A percentile compares a stretch with the other conserved stretches of the same genome.
phyloP scores from a whole-genome alignment of 2,113 vertebrate genomes.

The Bothrops jararaca region DNA sequence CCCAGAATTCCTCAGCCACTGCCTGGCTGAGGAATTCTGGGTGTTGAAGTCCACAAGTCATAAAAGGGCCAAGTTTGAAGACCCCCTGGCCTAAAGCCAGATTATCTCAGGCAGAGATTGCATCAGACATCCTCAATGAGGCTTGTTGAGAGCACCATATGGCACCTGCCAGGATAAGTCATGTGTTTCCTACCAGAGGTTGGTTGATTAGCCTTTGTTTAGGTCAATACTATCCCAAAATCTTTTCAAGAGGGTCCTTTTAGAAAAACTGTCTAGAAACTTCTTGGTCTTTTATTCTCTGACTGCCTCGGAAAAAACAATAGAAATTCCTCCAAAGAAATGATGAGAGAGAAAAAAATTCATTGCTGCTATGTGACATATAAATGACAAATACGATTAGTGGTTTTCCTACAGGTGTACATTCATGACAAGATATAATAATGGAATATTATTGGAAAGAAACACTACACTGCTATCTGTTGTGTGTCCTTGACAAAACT shows the following conservation, averaged over 20 bases:
- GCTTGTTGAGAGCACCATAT: constrained; percentile 1
- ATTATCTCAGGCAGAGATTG: constrained; percentile 21
- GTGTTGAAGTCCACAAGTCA: no score
- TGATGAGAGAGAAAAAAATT: not conserved
- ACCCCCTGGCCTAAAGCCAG: not conserved
- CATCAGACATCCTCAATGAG: not conserved
- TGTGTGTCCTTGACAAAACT: not conserved
- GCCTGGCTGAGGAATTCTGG: no score
- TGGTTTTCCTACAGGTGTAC: not conserved
- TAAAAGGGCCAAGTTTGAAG: no score
- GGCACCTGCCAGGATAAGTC: constrained; percentile 42
- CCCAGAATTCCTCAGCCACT: no score
- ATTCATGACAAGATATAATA: not conserved
- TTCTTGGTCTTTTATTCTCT: not conserved
- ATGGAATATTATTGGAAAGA: not conserved
- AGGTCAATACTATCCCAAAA: not conserved
- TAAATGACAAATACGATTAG: not conserved
- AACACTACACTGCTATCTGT: not conserved
- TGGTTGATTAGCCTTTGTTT: constrained; percentile 7
- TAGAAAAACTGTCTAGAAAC: not conserved
- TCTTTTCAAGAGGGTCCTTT: constrained; percentile 1
- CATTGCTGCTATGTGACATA: not conserved
- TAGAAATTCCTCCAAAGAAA: not conserved
- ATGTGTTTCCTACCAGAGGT: constrained; percentile 41
- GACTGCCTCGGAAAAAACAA: not conserved